phyloP scores from a whole-genome alignment of 2,797 vertebrate genomes.

The Setipinna tenuifilis region DNA sequence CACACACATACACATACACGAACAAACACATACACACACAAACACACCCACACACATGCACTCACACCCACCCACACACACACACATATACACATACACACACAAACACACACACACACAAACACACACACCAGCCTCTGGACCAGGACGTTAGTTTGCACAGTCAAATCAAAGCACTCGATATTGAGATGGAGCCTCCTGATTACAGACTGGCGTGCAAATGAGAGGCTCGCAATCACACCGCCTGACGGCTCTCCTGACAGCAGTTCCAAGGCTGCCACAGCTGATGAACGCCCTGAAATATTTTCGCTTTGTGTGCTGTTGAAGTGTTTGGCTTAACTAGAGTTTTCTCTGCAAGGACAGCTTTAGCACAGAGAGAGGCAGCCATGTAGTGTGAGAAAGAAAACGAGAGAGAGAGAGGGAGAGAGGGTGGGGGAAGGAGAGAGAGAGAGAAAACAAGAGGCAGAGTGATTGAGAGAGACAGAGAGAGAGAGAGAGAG shows the following conservation, averaged over 20 bases:
- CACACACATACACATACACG: too few relatives aligned
- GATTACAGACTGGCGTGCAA: neutral
- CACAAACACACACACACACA: too few relatives aligned
- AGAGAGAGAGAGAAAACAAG: neutral
- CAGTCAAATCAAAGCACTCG: neutral
- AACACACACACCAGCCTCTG: neutral
- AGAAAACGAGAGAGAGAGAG: neutral
- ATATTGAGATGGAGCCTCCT: neutral
- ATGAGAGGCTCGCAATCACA: neutral
- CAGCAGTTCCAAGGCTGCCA: neutral
- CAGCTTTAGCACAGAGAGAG: neutral
- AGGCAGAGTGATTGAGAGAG: neutral
- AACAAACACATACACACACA: too few relatives aligned
- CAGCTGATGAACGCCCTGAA: neutral
- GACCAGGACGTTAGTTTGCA: neutral
- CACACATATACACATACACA: too few relatives aligned
- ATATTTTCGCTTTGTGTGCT: neutral
- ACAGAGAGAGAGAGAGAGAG: neutral
- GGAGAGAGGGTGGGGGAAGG: neutral
- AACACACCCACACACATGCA: too few relatives aligned
- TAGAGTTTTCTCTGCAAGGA: constrained; percentile 1
- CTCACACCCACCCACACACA: too few relatives aligned
- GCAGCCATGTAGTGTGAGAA: neutral
- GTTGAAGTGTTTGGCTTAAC: neutral
- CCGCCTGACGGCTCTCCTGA: neutral